Percentiles rank a stretch among this genome's conserved stretches.
phyloP scores from a whole-genome alignment of 2,888 invertebrate species.

The Habroteleia sp. region DNA sequence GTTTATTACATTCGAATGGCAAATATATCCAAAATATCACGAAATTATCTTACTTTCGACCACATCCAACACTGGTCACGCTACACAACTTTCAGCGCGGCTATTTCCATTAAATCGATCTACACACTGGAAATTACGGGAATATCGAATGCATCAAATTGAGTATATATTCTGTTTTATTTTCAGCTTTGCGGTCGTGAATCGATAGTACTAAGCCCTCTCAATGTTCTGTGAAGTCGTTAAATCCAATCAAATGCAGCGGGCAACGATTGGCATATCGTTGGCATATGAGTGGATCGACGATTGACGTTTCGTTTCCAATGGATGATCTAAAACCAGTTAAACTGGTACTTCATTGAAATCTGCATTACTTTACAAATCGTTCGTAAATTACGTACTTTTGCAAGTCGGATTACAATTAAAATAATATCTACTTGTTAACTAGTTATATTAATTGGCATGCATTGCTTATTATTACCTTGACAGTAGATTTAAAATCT shows the following conservation, averaged over 20 bases:
- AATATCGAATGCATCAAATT: slow-evolving; percentile 52
- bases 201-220: slow-evolving; percentile 59
- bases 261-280: slow-evolving; percentile 75
- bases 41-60: slow-evolving; percentile 24
- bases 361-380: slow-evolving; percentile 17
- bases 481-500: slow-evolving; percentile 74
- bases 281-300: slow-evolving; percentile 70
- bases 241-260: slow-evolving; percentile 74
- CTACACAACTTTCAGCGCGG: slow-evolving; percentile 5
- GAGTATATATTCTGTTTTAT: slow-evolving; percentile 58
- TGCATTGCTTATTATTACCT: slow-evolving; percentile 67
- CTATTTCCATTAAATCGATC: slow-evolving; percentile 21
- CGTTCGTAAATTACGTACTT: not conserved
- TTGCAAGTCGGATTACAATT: not conserved
- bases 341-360: slow-evolving; percentile 40
- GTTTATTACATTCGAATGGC: slow-evolving; percentile 16
- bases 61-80: not conserved
- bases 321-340: slow-evolving; percentile 72
- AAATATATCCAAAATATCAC: not conserved
- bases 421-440: too few relatives aligned
- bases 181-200: slow-evolving; percentile 53
- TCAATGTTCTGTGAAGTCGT: slow-evolving; percentile 69
- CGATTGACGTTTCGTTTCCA: slow-evolving; percentile 68
- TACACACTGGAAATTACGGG: slow-evolving; percentile 20
- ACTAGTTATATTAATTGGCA: too few relatives aligned